phyloP scores from a whole-genome alignment of 2,113 vertebrate species.

The Lipophrys pholis region DNA sequence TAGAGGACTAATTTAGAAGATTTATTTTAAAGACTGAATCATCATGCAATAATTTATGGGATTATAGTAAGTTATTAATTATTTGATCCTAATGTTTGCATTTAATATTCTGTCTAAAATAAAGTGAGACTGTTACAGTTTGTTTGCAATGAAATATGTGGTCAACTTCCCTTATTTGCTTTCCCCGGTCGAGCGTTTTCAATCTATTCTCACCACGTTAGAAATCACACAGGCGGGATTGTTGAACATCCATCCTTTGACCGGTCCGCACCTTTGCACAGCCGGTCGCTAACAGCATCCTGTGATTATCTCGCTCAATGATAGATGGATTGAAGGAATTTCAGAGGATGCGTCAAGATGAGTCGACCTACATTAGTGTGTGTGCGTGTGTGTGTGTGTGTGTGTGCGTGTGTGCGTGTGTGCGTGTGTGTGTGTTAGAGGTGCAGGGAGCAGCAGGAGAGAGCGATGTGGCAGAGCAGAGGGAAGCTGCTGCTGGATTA shows the following conservation, averaged over 20 bases:
- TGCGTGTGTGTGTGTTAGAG: neutral
- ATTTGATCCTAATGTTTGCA: constrained; percentile 50
- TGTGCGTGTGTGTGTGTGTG: constrained; percentile 15
- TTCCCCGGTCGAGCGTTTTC: neutral
- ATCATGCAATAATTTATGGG: constrained; percentile 34
- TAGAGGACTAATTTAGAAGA: constrained; percentile 46
- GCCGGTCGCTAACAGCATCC: constrained; percentile 10
- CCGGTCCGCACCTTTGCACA: constrained; percentile 33
- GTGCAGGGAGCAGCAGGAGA: constrained; percentile 62
- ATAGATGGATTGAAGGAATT: constrained; percentile 63
- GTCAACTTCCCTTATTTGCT: constrained; percentile 36
- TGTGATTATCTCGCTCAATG: constrained; percentile 55
- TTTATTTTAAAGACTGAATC: constrained; percentile 36
- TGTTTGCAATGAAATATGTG: constrained; percentile 48
- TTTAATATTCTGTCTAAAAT: constrained; percentile 57
- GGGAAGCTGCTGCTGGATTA: constrained; percentile 75
- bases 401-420: too few species aligned
- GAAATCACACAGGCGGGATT: constrained; percentile 28
- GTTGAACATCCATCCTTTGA: constrained; percentile 34
- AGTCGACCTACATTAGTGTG: constrained; percentile 62
- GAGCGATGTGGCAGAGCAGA: constrained; percentile 64
- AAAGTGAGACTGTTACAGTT: constrained; percentile 61
- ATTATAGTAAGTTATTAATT: constrained; percentile 43
- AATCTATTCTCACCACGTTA: constrained; percentile 3
- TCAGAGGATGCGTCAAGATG: constrained; percentile 51